Conservation (phyloP, 1,140 invertebrate genomes). For the Platyura marginata region DNA sequence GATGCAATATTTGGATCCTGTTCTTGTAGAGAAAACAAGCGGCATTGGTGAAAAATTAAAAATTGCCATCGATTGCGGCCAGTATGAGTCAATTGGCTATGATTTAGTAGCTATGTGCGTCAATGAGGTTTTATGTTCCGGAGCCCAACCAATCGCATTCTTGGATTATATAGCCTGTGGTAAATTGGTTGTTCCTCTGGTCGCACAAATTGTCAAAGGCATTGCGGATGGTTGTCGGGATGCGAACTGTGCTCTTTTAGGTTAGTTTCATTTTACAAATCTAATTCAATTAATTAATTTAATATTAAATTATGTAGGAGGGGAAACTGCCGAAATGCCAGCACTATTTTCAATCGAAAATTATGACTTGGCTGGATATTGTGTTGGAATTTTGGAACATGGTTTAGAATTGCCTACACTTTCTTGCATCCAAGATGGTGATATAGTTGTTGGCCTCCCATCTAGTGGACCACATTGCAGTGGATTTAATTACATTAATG, state of each 20-base stretch:
- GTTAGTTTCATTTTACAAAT: slow-evolving; percentile 34
- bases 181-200: slow-evolving; percentile 53
- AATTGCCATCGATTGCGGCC: slow-evolving; percentile 62
- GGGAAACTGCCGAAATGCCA: slow-evolving; percentile 94
- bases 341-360: slow-evolving; percentile 62
- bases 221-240: slow-evolving; percentile 70
- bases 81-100: slow-evolving; percentile 75
- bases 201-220: slow-evolving; percentile 61
- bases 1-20: slow-evolving; percentile 48
- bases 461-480: slow-evolving; percentile 81
- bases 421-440: slow-evolving; percentile 42
- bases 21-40: slow-evolving; percentile 80
- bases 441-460: slow-evolving; percentile 61
- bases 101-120: slow-evolving; percentile 97
- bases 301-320: too few species aligned
- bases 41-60: slow-evolving; percentile 88
- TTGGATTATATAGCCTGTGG: slow-evolving; percentile 94
- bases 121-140: slow-evolving; percentile 88
- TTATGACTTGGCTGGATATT: slow-evolving; percentile 88
- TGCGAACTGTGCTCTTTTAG: slow-evolving; percentile 77
- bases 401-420: slow-evolving; percentile 43
- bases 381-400: slow-evolving; percentile 71
- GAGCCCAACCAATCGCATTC: slow-evolving; percentile 89
- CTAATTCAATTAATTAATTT: too few species aligned
- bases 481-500: slow-evolving; percentile 69